Evolutionary conservation across 35 echinoderm and acorn worm species (phyloP), one percentile per base, ranked within the genome.

Genomic region (Stichopus chloronotus): DNA sequence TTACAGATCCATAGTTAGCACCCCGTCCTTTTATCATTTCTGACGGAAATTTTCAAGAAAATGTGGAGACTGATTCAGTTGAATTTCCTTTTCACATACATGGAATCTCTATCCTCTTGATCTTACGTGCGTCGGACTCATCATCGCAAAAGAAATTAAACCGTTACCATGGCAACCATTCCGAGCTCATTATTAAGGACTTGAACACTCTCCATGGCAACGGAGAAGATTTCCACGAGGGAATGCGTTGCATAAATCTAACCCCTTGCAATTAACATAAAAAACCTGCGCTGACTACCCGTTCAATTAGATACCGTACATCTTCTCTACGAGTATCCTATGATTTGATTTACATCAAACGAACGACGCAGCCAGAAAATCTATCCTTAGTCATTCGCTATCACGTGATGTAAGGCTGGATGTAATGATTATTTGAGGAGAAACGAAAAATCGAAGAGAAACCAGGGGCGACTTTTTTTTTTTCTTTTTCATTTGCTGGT

Each of bases 61-160:
- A 43, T 43, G 30, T 43, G 30, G 30, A 43, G 30, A 43, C 30
- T 43, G 30, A 0, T 43, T 43, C 30, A 43, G 30, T 43, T 43
- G 3, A 43, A 43, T 43, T 43, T 43, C 3, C 30, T 43, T 43
- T 43, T 43, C 30, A 43, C 30, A 43, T 43, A 43, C 30, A 43
- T 43, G 30, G 30, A 43, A 43, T 43, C 30, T 43, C 69, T 74
- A 19, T 74, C 6, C 69, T 7, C 69, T 74, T 74, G 17, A n/a
- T 74, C 69, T 74, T 74, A 74, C 69, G 69, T 74, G 22, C 69
- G 30, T 43, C 30, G 69, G 14, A 74, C 69, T 74, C 69, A 74
- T 74, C 69, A 74, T 21, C 19, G 19, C 14, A 17, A 74, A 74
- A 74, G 69, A 74, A 74, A 74, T 74, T 74, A 74, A 74, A 74